Evolutionary conservation across 1,140 invertebrate species (phyloP).

Genomic region (Stenopsyche tienmushanensis): DNA sequence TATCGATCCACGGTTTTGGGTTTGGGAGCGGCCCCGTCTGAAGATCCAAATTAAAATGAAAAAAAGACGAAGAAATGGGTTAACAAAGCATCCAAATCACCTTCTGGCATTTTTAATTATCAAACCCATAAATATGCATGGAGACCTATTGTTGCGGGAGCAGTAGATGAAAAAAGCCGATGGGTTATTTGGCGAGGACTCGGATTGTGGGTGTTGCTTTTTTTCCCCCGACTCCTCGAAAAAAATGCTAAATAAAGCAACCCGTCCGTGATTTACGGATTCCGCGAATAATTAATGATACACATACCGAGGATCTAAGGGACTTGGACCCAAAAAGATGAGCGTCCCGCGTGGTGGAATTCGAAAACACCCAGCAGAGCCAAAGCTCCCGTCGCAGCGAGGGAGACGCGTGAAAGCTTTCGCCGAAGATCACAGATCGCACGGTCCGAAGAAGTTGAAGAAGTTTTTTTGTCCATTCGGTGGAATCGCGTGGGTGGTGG

Average conservation of each 20-base stretch:
- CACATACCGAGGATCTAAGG: neutral
- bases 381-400: neutral
- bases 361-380: neutral
- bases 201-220: neutral
- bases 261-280: conserved; percentile 23
- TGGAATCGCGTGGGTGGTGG: conserved; percentile 1
- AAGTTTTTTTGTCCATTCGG: conserved; percentile 10
- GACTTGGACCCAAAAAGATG: neutral
- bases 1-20: too few species aligned
- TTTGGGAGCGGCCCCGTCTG: too few species aligned
- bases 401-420: too few species aligned
- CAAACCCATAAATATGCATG: conserved; percentile 40
- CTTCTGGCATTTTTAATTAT: conserved; percentile 39
- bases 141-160: conserved; percentile 17
- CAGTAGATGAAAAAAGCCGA: conserved; percentile 19
- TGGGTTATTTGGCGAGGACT: conserved; percentile 22
- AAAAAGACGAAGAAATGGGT: conserved; percentile 32
- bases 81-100: conserved; percentile 40
- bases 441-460: neutral
- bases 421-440: neutral
- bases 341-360: neutral
- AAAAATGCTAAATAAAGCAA: conserved; percentile 6
- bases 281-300: neutral
- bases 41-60: neutral
- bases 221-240: neutral